A percentile compares a stretch with the other conserved stretches of the same genome.
These are phyloP conservation scores for Melanotaenia trifasciata DNA, from an alignment of 2,797 vertebrate genomes.

Conservation along the genomic window DNA sequence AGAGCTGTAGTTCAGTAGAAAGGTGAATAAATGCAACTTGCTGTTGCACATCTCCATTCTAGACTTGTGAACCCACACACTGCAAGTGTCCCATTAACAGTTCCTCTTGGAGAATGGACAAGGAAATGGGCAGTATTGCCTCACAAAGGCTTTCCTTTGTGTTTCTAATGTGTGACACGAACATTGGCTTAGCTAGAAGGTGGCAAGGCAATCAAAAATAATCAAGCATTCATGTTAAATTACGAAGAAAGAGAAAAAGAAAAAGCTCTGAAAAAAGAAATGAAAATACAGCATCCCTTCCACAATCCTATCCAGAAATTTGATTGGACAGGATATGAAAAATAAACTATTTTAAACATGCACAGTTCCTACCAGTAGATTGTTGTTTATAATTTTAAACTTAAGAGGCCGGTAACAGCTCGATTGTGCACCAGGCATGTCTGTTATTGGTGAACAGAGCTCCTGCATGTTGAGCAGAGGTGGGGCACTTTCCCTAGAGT, in stretches of 20 bases:
- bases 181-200: slow-evolving; percentile 41
- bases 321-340: slow-evolving; percentile 42
- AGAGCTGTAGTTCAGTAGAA: slow-evolving; percentile 25
- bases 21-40: slow-evolving; percentile 58
- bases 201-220: slow-evolving; percentile 52
- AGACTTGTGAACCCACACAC: slow-evolving; percentile 68
- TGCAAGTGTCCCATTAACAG: slow-evolving; percentile 76
- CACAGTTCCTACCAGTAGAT: slow-evolving; percentile 59
- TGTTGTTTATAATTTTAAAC: slow-evolving; percentile 81
- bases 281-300: slow-evolving; percentile 12
- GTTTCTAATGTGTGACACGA: slow-evolving; percentile 56
- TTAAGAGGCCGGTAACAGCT: slow-evolving; percentile 86
- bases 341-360: slow-evolving; percentile 62
- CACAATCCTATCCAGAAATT: slow-evolving; percentile 34
- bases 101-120: slow-evolving; percentile 46
- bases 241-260: slow-evolving; percentile 38
- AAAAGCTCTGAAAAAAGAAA: slow-evolving; percentile 11
- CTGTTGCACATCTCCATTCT: slow-evolving; percentile 61
- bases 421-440: slow-evolving; percentile 84
- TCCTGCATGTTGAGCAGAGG: slow-evolving; percentile 88
- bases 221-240: slow-evolving; percentile 42
- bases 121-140: slow-evolving; percentile 60
- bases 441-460: slow-evolving; percentile 88
- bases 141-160: slow-evolving; percentile 72
- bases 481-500: slow-evolving; percentile 88